These are phyloP conservation scores for Philypnodon macrostomus DNA, from an alignment of 2,797 vertebrate genomes.

Conservation along the genomic window DNA sequence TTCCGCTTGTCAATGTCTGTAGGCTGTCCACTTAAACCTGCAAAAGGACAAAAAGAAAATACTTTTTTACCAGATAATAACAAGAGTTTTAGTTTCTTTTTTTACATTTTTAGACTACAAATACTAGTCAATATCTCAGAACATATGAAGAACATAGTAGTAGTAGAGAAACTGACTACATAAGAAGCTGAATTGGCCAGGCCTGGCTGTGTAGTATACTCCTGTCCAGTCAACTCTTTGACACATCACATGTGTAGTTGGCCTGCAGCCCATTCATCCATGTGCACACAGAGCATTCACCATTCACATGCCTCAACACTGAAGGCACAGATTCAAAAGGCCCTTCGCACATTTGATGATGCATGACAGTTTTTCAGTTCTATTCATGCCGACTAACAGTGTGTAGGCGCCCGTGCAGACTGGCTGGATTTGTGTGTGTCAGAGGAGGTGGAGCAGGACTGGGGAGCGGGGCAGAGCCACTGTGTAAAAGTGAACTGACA, in stretches of 20 bases:
- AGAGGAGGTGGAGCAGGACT: conserved; percentile 43
- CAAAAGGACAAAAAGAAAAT: conserved; percentile 21
- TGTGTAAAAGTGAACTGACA: conserved; percentile 62
- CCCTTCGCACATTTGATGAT: conserved; percentile 65
- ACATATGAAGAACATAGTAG: conserved; percentile 25
- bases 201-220: too few relatives aligned
- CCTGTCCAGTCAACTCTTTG: conserved; percentile 37
- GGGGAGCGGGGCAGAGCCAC: conserved; percentile 45
- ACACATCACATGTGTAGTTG: conserved; percentile 37
- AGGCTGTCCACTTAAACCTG: conserved; percentile 95
- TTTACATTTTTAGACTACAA: too few relatives aligned
- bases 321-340: conserved; percentile 60
- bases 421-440: conserved; percentile 39
- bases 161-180: conserved; percentile 32
- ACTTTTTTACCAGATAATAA: conserved; percentile 11
- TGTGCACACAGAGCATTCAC: conserved; percentile 33
- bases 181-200: conserved; percentile 24
- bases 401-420: conserved; percentile 54
- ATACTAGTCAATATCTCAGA: too few relatives aligned
- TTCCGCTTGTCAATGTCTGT: conserved; percentile 95
- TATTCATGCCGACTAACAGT: conserved; percentile 54
- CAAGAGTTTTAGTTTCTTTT: too few relatives aligned
- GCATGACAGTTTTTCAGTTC: conserved; percentile 60
- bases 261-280: conserved; percentile 46
- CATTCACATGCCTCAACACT: conserved; percentile 60